Base-by-base conservation (phyloP, 1,140 invertebrate genomes). In the Argopecten irradians region DNA sequence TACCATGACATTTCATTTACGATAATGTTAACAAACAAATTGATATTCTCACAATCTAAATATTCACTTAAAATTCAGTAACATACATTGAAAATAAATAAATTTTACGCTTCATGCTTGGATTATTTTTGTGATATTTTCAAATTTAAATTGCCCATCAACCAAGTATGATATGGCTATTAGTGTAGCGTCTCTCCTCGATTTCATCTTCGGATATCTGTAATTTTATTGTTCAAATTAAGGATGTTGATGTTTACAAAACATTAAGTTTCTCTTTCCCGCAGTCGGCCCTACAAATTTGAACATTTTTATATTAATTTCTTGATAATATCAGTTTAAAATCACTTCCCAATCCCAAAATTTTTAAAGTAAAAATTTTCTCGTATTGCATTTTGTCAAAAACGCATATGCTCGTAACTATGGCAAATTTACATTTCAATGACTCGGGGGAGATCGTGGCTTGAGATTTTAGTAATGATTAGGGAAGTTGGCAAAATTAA, bases 1-100 rank as follows among this genome's bases (percentile, higher is more conserved):
- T 71, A n/a, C 5, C 22, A n/a, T 71, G 55, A 71, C n/a, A 71
- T 71, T 71, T 71, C n/a, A 71, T 71, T 71, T 71, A 11, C 55
- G n/a, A 71, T 71, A 71, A 71, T 71, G 55, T 71, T n/a, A 71
- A 71, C 55, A 71, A 28, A 71, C 55, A 71, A 71, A 71, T 71
- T 71, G n/a, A 71, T n/a, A 71, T 71, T 71, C 55, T 8, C n/a
- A 71, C 55, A 71, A 71, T 28, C 22, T n/a, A 28, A 71, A 71
- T n/a, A 71, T 71, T 71, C 55, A 71, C 55, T 71, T 71, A 71
- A 71, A 71, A 71, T 71, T 71, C 55, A 71, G 22, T n/a, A 28
- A 16, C 55, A 28, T n/a, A n/a, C 16, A 28, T n/a, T 0, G 16
- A 71, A 71, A 71, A n/a, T n/a, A 28, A 71, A 71, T 5, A 71